Percentiles rank a stretch among this genome's conserved stretches.
Conservation (phyloP, 2,888 invertebrate species). For the Caradrina clavipalpis region DNA sequence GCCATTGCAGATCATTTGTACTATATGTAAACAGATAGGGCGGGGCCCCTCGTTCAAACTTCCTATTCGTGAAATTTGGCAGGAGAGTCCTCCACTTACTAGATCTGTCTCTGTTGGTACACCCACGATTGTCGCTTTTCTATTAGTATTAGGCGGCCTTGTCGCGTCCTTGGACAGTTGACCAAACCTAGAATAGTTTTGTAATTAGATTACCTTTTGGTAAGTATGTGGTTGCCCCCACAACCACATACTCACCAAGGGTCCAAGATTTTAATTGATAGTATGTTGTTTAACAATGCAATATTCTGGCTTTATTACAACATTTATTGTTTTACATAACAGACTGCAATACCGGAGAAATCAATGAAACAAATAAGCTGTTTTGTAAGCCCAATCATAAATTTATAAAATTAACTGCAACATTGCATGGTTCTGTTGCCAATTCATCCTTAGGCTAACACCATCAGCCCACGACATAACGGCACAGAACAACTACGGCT, state of each 20-base stretch:
- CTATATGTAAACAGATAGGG: constrained; percentile 60
- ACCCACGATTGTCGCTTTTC: constrained; percentile 15
- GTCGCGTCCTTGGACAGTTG: constrained; percentile 30
- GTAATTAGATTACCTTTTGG: constrained; percentile 10
- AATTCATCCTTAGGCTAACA: constrained; percentile 42
- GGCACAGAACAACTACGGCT: constrained; percentile 48
- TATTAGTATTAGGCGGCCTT: constrained; percentile 19
- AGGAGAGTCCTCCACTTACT: constrained; percentile 24
- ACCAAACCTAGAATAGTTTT: constrained; percentile 38
- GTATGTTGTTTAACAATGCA: neutral
- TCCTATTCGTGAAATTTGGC: constrained; percentile 55
- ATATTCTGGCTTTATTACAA: neutral
- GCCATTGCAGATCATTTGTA: constrained; percentile 39
- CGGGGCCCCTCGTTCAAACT: constrained; percentile 27
- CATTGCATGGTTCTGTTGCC: constrained; percentile 3
- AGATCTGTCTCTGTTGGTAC: constrained; percentile 14
- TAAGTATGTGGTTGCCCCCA: neutral
- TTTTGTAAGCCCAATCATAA: neutral
- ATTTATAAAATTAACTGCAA: constrained; percentile 15
- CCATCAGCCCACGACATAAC: constrained; percentile 46
- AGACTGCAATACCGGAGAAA: neutral
- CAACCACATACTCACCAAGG: neutral
- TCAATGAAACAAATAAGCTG: neutral
- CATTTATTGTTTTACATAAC: neutral
- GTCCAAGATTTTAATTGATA: neutral